phyloP scores from a whole-genome alignment of 2,797 vertebrate species.

The Spinibarbus caldwelli region DNA sequence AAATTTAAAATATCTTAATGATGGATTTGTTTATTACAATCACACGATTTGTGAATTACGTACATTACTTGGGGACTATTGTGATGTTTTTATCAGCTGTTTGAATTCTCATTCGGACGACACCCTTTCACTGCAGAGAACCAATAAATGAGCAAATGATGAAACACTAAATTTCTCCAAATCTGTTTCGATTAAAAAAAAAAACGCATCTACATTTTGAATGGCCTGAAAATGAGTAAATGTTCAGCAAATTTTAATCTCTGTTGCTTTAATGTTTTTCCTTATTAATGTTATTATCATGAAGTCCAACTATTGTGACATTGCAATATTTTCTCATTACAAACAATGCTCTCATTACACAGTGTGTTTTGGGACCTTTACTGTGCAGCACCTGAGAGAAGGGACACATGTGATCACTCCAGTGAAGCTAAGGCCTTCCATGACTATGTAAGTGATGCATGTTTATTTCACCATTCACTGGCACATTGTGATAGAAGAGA shows the following conservation, averaged over 20 bases:
- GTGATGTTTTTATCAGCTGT: not conserved
- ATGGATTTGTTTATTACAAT: not conserved
- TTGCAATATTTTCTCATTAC: not conserved
- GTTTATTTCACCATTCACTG: not conserved
- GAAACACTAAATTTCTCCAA: not conserved
- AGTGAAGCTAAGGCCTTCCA: slow-evolving; percentile 92
- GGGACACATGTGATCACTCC: slow-evolving; percentile 91
- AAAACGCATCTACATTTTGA: not conserved
- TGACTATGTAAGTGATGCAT: slow-evolving; percentile 83
- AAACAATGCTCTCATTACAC: slow-evolving; percentile 23
- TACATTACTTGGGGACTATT: not conserved
- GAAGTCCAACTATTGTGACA: no score
- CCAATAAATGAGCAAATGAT: not conserved
- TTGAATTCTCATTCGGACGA: not conserved
- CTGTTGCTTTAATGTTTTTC: not conserved
- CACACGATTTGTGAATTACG: not conserved
- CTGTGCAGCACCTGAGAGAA: slow-evolving; percentile 88
- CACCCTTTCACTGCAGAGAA: not conserved
- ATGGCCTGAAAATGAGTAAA: no score
- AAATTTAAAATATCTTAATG: not conserved
- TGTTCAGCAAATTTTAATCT: not conserved
- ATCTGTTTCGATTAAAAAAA: not conserved
- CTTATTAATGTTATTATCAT: no score
- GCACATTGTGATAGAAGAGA: not conserved
- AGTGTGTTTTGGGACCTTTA: slow-evolving; percentile 93